phyloP scores from a whole-genome alignment of 2,888 invertebrate species.

The Ctena decussata region DNA sequence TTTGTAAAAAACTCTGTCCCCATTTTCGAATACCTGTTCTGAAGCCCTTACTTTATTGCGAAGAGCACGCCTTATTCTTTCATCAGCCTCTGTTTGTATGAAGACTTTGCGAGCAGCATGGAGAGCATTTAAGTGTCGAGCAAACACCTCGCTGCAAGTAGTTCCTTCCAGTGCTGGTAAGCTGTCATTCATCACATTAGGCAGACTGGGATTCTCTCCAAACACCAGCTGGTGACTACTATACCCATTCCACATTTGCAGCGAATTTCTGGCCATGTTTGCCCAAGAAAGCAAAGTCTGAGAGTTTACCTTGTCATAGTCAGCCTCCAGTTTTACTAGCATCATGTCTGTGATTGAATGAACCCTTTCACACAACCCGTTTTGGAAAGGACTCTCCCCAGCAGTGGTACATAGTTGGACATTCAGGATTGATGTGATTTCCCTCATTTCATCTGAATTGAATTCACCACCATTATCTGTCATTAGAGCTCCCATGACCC shows the following conservation, averaged over 20 bases:
- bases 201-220: constrained; percentile 40
- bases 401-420: too few species aligned
- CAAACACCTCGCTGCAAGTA: constrained; percentile 46
- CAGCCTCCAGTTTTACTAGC: constrained; percentile 26
- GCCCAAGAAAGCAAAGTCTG: constrained; percentile 9
- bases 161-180: constrained; percentile 44
- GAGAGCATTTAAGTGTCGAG: constrained; percentile 49
- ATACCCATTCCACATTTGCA: too few species aligned
- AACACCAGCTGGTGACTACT: constrained; percentile 45
- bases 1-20: constrained; percentile 58
- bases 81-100: constrained; percentile 53
- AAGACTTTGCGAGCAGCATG: constrained; percentile 46
- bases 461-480: constrained; percentile 63
- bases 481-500: constrained; percentile 46
- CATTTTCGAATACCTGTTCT: constrained; percentile 53
- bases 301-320: not conserved
- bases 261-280: too few species aligned
- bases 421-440: constrained; percentile 31
- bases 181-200: constrained; percentile 24
- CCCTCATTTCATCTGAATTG: constrained; percentile 43
- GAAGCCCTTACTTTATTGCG: constrained; percentile 47
- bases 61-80: constrained; percentile 56
- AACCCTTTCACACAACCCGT: too few species aligned
- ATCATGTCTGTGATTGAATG: too few species aligned
- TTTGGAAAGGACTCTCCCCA: too few species aligned